Percentiles rank a stretch among this genome's conserved stretches.
Evolutionary conservation across 1,140 invertebrate genomes (phyloP).

Genomic region (Drosophila willistoni): DNA sequence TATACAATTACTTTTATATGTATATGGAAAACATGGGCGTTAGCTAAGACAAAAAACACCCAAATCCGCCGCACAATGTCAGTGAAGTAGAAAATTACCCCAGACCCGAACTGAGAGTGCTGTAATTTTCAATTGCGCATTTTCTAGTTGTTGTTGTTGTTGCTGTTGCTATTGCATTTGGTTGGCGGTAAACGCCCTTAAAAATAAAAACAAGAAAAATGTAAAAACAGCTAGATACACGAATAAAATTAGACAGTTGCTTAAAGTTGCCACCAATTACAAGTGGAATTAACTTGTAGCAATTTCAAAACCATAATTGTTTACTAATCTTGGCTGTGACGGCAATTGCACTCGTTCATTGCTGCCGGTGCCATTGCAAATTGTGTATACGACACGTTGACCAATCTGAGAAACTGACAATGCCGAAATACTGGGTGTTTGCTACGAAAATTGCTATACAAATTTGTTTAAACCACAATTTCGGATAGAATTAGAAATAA

Average conservation of each 20-base stretch:
- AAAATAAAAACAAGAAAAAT: conserved; percentile 20
- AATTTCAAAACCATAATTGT: conserved; percentile 79
- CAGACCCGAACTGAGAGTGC: conserved; percentile 24
- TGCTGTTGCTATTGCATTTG: conserved; percentile 27
- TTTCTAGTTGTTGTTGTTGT: conserved; percentile 29
- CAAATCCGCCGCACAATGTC: conserved; percentile 26
- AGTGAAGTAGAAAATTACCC: conserved; percentile 39
- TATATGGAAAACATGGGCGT: background rate
- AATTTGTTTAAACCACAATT: background rate
- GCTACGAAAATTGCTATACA: conserved; percentile 12
- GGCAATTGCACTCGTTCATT: conserved; percentile 34
- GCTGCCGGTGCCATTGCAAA: conserved; percentile 55
- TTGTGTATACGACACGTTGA: conserved; percentile 75
- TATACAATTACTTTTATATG: conserved; percentile 5
- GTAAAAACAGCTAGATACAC: conserved; percentile 11
- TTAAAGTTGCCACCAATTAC: conserved; percentile 55
- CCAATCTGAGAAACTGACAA: conserved; percentile 76
- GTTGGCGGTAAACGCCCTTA: conserved; percentile 57
- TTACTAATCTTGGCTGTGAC: conserved; percentile 65
- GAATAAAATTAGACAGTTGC: conserved; percentile 57
- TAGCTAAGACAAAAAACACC: background rate
- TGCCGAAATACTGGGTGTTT: conserved; percentile 59
- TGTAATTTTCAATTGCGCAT: conserved; percentile 51
- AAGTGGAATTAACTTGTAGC: conserved; percentile 75
- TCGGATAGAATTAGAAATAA: background rate